phyloP scores from a whole-genome alignment of 2,797 vertebrate genomes.

The Siniperca obscura region DNA sequence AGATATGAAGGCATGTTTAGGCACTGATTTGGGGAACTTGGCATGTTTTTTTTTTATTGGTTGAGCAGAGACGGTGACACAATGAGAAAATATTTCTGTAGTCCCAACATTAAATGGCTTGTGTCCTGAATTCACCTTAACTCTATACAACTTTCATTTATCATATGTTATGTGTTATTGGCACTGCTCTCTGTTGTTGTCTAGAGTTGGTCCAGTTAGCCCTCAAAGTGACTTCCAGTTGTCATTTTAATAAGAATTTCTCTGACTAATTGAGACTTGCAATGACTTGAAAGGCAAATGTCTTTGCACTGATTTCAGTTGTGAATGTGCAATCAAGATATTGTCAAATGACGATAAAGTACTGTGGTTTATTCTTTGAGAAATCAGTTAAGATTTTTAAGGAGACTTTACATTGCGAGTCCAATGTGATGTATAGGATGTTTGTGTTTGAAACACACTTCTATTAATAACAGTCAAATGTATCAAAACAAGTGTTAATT shows the following conservation, averaged over 20 bases:
- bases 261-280: conserved; percentile 27
- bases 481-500: not conserved
- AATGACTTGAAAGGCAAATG: conserved; percentile 40
- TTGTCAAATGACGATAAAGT: conserved; percentile 63
- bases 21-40: not conserved
- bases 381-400: not conserved
- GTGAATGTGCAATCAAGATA: conserved; percentile 59
- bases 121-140: not conserved
- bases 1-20: not conserved
- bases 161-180: not conserved
- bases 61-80: not conserved
- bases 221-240: conserved; percentile 1
- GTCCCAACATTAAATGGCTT: not conserved
- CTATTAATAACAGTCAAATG: not conserved
- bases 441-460: not conserved
- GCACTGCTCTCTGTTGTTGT: not conserved
- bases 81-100: not conserved
- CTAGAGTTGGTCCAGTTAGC: not conserved
- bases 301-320: conserved; percentile 68
- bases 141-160: not conserved
- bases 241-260: not conserved
- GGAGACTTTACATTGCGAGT: conserved; percentile 4
- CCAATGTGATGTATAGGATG: conserved; percentile 8
- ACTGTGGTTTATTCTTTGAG: conserved; percentile 50
- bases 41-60: not conserved